Percentiles rank a stretch among this genome's conserved stretches.
Evolutionary conservation across 2,113 vertebrate species (phyloP).

Genomic region (Xyrauchen texanus): DNA sequence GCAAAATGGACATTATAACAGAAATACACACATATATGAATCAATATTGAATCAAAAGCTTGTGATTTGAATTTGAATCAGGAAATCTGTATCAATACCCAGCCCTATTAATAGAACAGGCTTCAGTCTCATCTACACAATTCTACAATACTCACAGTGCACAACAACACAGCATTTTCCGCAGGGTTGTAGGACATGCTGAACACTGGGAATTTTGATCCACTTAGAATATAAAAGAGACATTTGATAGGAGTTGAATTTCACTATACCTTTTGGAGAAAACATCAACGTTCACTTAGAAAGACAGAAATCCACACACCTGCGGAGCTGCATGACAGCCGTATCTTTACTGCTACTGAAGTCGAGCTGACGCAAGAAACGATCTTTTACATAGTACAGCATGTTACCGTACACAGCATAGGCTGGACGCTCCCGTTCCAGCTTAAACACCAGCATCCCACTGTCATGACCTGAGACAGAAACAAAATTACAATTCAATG

Average conservation of each 20-base stretch:
- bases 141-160: conserved; percentile 80
- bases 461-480: conserved; percentile 85
- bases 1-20: too few species aligned
- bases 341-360: conserved; percentile 96
- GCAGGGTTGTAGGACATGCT: conserved; percentile 98
- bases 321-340: conserved; percentile 94
- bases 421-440: conserved; percentile 91
- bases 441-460: conserved; percentile 96
- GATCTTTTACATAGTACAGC: conserved; percentile 93
- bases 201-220: conserved; percentile 96
- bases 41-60: too few species aligned
- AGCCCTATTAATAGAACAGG: too few species aligned
- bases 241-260: neutral
- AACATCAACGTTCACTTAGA: neutral
- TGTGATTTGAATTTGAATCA: too few species aligned
- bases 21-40: too few species aligned
- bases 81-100: too few species aligned
- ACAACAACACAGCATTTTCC: conserved; percentile 92
- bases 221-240: conserved; percentile 66
- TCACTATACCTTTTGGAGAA: neutral
- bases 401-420: conserved; percentile 91
- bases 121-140: neutral
- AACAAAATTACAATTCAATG: neutral
- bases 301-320: conserved; percentile 64
- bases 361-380: conserved; percentile 91